Percentiles rank a stretch among this genome's conserved stretches.
Evolutionary conservation across 2,888 invertebrate species (phyloP).

Genomic region (Calameuta idolon): DNA sequence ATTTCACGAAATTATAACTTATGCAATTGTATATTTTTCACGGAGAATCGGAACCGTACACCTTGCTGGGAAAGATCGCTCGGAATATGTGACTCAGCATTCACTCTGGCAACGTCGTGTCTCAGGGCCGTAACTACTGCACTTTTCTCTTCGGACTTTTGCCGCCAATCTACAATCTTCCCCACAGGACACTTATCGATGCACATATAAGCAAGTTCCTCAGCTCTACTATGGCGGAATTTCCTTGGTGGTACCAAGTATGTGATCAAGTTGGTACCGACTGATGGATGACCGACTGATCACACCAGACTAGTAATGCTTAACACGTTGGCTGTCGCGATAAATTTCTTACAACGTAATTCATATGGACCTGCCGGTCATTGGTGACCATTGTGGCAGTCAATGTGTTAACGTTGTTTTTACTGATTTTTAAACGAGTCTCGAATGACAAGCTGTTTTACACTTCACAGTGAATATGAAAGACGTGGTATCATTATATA

Average conservation of each 20-base stretch:
- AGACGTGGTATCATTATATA: not conserved
- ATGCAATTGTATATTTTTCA: conserved; percentile 25
- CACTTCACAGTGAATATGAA: not conserved
- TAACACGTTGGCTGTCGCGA: not conserved
- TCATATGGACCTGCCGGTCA: no score
- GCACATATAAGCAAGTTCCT: not conserved
- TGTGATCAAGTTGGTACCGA: not conserved
- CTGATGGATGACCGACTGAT: not conserved
- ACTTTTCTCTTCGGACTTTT: not conserved
- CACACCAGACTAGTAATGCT: not conserved
- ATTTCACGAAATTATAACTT: conserved; percentile 19
- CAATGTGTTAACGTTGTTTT: not conserved
- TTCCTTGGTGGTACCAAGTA: not conserved
- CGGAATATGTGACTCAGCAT: conserved; percentile 38
- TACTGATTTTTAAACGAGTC: not conserved
- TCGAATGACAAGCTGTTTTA: not conserved
- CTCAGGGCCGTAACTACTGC: conserved; percentile 26
- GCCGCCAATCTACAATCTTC: not conserved
- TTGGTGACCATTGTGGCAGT: no score
- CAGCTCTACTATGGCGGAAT: not conserved
- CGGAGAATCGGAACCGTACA: conserved; percentile 39
- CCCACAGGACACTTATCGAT: not conserved
- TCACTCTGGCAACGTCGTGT: conserved; percentile 32
- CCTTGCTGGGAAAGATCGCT: conserved; percentile 31
- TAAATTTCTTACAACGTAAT: no score